Conservation (phyloP, 1,140 invertebrate genomes). For the Cherax destructor region DNA sequence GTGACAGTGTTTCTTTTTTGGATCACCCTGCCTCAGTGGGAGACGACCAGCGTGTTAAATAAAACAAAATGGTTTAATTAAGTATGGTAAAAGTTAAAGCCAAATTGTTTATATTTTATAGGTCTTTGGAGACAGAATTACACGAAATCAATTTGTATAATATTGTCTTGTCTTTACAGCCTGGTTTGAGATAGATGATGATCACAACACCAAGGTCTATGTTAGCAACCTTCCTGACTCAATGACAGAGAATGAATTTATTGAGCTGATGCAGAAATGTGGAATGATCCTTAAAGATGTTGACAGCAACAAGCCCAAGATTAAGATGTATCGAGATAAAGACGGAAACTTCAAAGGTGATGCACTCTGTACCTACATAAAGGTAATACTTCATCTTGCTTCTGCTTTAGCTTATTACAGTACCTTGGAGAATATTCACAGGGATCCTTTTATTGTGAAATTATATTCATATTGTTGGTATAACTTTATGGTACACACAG, state of each 20-base stretch:
- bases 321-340: slow-evolving; percentile 95
- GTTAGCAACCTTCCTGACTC: slow-evolving; percentile 93
- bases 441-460: too few relatives aligned
- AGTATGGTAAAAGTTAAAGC: too few relatives aligned
- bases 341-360: slow-evolving; percentile 95
- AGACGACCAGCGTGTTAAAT: too few relatives aligned
- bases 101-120: too few relatives aligned
- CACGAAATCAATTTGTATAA: too few relatives aligned
- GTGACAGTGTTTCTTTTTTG: too few relatives aligned
- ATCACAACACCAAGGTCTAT: slow-evolving; percentile 98
- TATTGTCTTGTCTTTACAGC: slow-evolving; percentile 75
- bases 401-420: background rate
- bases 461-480: too few relatives aligned
- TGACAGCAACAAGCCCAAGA: slow-evolving; percentile 88
- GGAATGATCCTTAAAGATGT: slow-evolving; percentile 95
- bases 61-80: too few relatives aligned
- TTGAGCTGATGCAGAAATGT: slow-evolving; percentile 95
- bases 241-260: slow-evolving; percentile 92
- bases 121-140: too few relatives aligned
- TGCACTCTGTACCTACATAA: slow-evolving; percentile 97
- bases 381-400: slow-evolving; percentile 79
- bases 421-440: too few relatives aligned
- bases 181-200: slow-evolving; percentile 96
- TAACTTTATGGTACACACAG: too few relatives aligned
- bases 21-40: too few relatives aligned